Conservation (phyloP, 2,113 vertebrate species). For the Coturnix japonica region DNA sequence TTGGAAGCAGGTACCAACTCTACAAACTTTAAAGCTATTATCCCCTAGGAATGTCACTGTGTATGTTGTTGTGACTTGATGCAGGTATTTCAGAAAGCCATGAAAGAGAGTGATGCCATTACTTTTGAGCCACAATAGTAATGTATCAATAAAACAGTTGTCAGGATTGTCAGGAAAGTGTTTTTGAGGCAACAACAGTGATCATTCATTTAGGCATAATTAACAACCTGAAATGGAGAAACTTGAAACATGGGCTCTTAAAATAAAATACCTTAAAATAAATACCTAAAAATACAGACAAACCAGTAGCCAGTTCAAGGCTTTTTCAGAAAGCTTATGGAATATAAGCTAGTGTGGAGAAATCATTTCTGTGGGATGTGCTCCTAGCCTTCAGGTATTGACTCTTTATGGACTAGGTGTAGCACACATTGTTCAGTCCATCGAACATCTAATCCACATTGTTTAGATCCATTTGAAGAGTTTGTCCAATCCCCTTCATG, state of each 20-base stretch:
- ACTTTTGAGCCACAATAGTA: constrained; percentile 8
- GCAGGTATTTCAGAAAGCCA: constrained; percentile 13
- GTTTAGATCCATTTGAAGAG: background rate
- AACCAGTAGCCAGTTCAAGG: background rate
- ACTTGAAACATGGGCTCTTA: background rate
- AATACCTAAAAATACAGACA: background rate
- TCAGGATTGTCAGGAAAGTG: background rate
- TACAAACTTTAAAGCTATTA: background rate
- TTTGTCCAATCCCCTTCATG: background rate
- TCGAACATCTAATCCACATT: background rate
- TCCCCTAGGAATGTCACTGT: background rate
- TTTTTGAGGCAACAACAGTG: background rate
- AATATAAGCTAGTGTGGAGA: background rate
- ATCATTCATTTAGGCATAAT: constrained; percentile 3
- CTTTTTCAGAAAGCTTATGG: background rate
- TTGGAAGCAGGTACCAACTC: background rate
- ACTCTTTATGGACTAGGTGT: background rate
- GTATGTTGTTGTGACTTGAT: constrained; percentile 10
- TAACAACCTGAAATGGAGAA: background rate
- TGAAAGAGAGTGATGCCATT: background rate
- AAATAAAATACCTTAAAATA: constrained; percentile 12
- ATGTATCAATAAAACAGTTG: constrained; percentile 29
- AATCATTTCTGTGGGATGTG: background rate
- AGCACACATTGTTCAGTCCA: background rate
- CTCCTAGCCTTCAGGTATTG: background rate